Conservation (phyloP, 2,113 vertebrate genomes). For the Trogon surrucura region DNA sequence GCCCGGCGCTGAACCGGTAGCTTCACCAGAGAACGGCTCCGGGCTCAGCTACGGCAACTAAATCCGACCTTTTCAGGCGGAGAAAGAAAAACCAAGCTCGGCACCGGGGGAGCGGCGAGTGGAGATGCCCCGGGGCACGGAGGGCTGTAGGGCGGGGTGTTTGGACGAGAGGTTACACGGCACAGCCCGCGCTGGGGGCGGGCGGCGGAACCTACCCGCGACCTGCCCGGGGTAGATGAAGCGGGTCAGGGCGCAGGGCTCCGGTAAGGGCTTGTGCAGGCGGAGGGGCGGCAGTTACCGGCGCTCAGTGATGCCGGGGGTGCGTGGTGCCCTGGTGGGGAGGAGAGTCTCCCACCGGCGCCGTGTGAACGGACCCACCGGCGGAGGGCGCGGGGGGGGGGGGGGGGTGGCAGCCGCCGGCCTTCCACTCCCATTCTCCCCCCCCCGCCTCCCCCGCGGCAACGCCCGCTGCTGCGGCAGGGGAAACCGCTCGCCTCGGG, state of each 20-base stretch:
- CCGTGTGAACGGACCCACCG: neutral
- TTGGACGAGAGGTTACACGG: neutral
- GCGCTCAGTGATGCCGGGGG: neutral
- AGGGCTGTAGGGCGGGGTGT: neutral
- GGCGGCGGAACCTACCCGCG: neutral
- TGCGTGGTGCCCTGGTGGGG: neutral
- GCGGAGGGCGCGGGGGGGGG: neutral
- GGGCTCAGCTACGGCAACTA: neutral
- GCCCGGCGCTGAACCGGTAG: neutral
- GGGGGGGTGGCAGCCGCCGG: neutral
- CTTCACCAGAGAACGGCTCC: neutral
- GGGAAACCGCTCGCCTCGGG: neutral
- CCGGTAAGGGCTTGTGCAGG: neutral
- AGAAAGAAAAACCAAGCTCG: neutral
- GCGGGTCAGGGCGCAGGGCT: neutral
- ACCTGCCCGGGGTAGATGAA: neutral
- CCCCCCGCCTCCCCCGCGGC: neutral
- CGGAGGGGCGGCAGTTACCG: neutral
- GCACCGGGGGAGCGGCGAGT: neutral
- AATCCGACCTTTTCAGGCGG: neutral
- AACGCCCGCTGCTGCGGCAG: constrained; percentile 29
- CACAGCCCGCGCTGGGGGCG: neutral
- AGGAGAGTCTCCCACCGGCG: neutral
- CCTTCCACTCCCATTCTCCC: neutral
- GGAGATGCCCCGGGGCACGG: too few species aligned